Conservation (phyloP, 2,113 vertebrate species). For the Ctenomys sociabilis region DNA sequence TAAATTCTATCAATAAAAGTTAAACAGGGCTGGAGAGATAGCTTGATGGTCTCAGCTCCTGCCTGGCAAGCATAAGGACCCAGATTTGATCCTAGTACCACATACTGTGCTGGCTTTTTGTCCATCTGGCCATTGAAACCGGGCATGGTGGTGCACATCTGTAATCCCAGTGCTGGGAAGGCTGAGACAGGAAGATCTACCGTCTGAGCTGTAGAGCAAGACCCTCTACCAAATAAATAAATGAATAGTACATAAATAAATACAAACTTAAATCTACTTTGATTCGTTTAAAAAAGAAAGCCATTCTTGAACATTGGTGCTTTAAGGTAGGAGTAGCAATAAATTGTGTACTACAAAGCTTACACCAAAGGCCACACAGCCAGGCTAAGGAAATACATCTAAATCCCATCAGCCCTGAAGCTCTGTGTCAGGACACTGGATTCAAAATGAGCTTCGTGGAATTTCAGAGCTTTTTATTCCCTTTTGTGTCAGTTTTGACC, state of each 20-base stretch:
- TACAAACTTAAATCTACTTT: not conserved
- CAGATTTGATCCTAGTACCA: too few species aligned
- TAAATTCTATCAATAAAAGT: not conserved
- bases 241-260: too few species aligned
- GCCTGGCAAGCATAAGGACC: too few species aligned
- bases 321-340: not conserved
- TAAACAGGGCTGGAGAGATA: not conserved
- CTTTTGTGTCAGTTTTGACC: conserved; percentile 5
- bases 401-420: not conserved
- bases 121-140: too few species aligned
- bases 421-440: not conserved
- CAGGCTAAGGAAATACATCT: not conserved
- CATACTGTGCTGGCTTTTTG: too few species aligned
- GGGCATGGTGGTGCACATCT: too few species aligned
- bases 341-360: not conserved
- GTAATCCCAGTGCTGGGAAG: too few species aligned
- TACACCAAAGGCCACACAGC: too few species aligned
- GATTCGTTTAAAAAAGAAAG: conserved; percentile 9
- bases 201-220: too few species aligned
- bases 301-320: not conserved
- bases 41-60: too few species aligned
- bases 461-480: not conserved
- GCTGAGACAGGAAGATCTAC: too few species aligned
- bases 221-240: too few species aligned
- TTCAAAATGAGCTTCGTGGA: not conserved